Base-by-base conservation (phyloP, 2,888 invertebrate genomes). In the Epinotia bilunana region DNA sequence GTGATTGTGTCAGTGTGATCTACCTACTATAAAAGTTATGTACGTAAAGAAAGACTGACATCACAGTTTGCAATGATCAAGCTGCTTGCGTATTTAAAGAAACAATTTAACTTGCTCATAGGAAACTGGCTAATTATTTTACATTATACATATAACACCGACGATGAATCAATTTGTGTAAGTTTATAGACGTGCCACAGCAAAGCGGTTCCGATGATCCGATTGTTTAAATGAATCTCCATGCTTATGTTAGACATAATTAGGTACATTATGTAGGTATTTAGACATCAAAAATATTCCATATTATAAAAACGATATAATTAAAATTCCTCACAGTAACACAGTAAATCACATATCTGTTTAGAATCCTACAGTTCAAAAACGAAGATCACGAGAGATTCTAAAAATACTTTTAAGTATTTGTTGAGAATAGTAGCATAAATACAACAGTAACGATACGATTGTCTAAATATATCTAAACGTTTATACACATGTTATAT, bases 401-500 rank as follows among this genome's bases (percentile, higher is more conserved):
- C 65, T 53, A 12, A 65, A 65, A 53, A 3, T 65, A 65, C 23
- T 69, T 65, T 55, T 33, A 67, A n/a, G 9, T 53, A 53, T 65
- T 23, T 49, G 53, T 63, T 46, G 72, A 74, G 43, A 69, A 63
- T 57, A 73, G 28, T 57, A 57, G 23, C 23, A 69, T 55, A 68
- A 71, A 73, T 64, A 77, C 58, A 72, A 72, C 76, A 78, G 79
- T 78, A 79, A 78, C 80, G 78, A 78, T 76, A 78, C 57, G 73
- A 65, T 79, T 73, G 65, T 70, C 71, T 73, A 76, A 79, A 80
- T 79, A 81, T 77, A 81, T 79, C 79, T 78, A 81, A 80, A 81
- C 78, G 81, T 82, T 80, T 79, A 82, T 80, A 82, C 79, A 78
- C 76, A 67, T 81, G 81, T n/a, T 76, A 81, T 53, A 61, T 28